Evolutionary conservation across 2,888 invertebrate species (phyloP).

Genomic region (Microplitis deprimator): DNA sequence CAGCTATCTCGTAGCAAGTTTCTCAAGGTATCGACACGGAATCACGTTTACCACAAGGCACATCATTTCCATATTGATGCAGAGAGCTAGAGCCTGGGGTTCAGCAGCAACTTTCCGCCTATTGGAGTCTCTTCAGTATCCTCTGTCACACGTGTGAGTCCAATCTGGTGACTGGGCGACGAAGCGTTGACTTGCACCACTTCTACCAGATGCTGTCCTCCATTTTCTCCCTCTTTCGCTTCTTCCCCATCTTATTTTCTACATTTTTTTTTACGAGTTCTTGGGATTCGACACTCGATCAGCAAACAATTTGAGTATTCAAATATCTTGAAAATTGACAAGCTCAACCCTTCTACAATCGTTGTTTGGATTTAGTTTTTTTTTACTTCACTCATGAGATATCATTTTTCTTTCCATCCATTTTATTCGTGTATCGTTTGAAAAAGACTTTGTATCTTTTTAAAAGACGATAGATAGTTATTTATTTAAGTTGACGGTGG

Average conservation of each 20-base stretch:
- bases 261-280: background rate
- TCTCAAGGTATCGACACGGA: conserved; percentile 27
- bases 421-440: too few relatives aligned
- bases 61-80: conserved; percentile 35
- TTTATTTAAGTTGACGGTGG: background rate
- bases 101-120: conserved; percentile 15
- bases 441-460: too few relatives aligned
- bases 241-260: conserved; percentile 6
- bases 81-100: conserved; percentile 4
- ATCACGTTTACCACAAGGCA: conserved; percentile 24
- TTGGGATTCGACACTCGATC: conserved; percentile 5
- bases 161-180: conserved; percentile 19
- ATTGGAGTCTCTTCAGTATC: background rate
- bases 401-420: too few relatives aligned
- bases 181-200: conserved; percentile 11
- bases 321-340: conserved; percentile 16
- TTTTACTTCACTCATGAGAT: background rate
- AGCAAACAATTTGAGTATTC: conserved; percentile 13
- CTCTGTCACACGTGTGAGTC: conserved; percentile 19
- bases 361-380: background rate
- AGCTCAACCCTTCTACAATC: background rate
- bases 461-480: too few relatives aligned
- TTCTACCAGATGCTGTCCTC: conserved; percentile 18
- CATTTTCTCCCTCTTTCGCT: background rate
- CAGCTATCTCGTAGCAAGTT: conserved; percentile 18